Evolutionary conservation across 2,113 vertebrate genomes (phyloP), one percentile per base, ranked within the genome.

Genomic region (Thomomys bottae): DNA sequence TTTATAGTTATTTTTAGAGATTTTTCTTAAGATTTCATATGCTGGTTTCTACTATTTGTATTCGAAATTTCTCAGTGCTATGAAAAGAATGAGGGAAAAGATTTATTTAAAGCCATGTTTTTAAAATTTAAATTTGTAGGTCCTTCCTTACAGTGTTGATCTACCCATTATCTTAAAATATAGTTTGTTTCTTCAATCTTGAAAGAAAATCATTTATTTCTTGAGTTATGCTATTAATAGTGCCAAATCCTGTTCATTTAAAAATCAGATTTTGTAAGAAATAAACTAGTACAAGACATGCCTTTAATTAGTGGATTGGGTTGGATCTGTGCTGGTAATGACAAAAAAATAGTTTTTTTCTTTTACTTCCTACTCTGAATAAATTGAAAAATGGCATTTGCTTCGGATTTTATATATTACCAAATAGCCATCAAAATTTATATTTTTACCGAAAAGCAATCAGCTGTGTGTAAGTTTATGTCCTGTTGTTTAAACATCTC

Each of bases 1-100:
- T 97, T 95, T 94, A 90, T 96, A 96, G 96, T 96, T 96, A 96
- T 91, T 96, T 96, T 96, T 95, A 93, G 87, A 90, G 66, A 88
- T 85, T 96, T 93, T 94, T 95, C 93, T 87, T 95, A 95, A 95
- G 38, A 92, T 97, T 97, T 95, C 92, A 92, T 96, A 95, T 88
- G 64, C 70, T 79, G 75, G 78, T 94, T 96, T 95, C 76, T 96
- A 95, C 89, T 45, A 18, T 95, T 97, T 97, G 68, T 96, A 95
- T 95, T 95, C 95, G 61, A 82, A 93, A 92, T 88, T 96, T 96
- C 75, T 95, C 87, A 93, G 84, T 94, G 90, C 86, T 95, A 63
- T 38, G 8, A 84, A 90, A 90, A 90, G 89, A 82, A 61, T 61
- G 49, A 92, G 20, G 61, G 45, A 24, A 79, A 89, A 86, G 49